Base-by-base conservation (phyloP, 2,113 vertebrate genomes). In the Pavo muticus region DNA sequence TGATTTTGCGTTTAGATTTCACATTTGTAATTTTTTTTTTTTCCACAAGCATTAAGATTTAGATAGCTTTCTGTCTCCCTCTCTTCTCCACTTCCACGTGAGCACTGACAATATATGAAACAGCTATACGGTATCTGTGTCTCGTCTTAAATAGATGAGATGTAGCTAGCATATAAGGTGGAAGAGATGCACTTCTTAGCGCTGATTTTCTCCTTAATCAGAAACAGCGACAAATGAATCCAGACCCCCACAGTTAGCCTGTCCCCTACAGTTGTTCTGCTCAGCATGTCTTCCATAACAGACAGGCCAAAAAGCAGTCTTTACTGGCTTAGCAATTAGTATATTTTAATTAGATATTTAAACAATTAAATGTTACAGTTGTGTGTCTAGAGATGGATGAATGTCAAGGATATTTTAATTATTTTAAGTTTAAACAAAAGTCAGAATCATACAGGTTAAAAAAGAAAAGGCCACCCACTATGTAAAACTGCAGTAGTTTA, bases 301-400 rank as follows among this genome's bases (percentile, higher is more conserved):
- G 30, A 35, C 6, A 67, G 37, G 18, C 67, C 39, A 83, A 91
- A 85, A 76, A 68, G 14, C 45, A 88, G 35, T 63, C 69, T 77
- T 76, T 60, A 20, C 57, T 78, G 57, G 60, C 21, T 54, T 40
- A 69, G 29, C 57, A 91, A 35, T 93, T 60, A 69, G n/a, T 77
- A 6, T 84, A 18, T 86, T 91, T 95, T 96, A 95, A 93, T 90
- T 94, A 90, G 68, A 59, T 77, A 56, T 45, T 91, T 69, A 75
- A 94, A 95, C 47, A 64, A 83, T 74, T 94, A 77, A 5, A 57
- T 91, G 68, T 90, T 90, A 70, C 48, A 64, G 56, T 90, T 91
- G 4, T 30, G 30, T 81, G 35, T 60, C 91, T 88, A 71, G 85
- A 95, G 90, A 81, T 94, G 74, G 91, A 78, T 42, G 48, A 63